Percentiles rank a stretch among this genome's conserved stretches.
Evolutionary conservation across 2,113 vertebrate genomes (phyloP).

Genomic region (Paratilapia polleni): DNA sequence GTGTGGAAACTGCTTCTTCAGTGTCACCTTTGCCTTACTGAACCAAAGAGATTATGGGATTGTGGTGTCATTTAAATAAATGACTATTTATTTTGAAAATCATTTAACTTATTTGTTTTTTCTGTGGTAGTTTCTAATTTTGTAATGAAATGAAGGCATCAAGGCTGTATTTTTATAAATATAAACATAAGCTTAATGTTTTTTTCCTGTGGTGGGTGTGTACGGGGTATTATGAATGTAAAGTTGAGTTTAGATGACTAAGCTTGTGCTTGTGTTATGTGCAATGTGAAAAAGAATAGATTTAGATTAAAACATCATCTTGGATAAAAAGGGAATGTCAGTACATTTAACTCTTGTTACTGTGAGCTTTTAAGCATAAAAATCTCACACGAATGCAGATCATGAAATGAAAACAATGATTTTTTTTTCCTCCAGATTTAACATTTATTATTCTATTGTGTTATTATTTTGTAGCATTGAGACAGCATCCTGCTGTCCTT

Average conservation of each 20-base stretch:
- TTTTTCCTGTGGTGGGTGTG: not conserved
- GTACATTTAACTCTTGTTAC: not conserved
- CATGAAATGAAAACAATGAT: not conserved
- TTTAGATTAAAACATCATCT: not conserved
- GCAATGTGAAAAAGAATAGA: not conserved
- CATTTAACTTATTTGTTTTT: not conserved
- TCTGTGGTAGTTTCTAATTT: conserved; percentile 18
- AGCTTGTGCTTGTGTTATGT: not conserved
- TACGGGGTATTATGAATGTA: conserved; percentile 31
- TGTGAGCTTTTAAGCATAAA: not conserved
- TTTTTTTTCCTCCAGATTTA: not conserved
- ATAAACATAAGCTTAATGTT: not conserved
- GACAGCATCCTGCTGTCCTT: not conserved
- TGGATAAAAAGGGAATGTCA: not conserved
- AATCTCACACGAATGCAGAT: not conserved
- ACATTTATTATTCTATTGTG: not conserved
- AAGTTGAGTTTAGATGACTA: not conserved
- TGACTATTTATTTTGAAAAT: not conserved
- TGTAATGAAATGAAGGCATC: conserved; percentile 20
- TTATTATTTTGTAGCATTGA: not conserved
- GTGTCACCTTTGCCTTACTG: conserved; percentile 51
- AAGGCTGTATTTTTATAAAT: conserved; percentile 38
- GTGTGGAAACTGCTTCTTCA: no score
- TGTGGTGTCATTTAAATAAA: conserved; percentile 20
- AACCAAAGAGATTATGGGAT: conserved; percentile 61